Evolutionary conservation across 2,797 vertebrate genomes (phyloP), one percentile per base, ranked within the genome.

Genomic region (Sebastiscus albofasciatus): DNA sequence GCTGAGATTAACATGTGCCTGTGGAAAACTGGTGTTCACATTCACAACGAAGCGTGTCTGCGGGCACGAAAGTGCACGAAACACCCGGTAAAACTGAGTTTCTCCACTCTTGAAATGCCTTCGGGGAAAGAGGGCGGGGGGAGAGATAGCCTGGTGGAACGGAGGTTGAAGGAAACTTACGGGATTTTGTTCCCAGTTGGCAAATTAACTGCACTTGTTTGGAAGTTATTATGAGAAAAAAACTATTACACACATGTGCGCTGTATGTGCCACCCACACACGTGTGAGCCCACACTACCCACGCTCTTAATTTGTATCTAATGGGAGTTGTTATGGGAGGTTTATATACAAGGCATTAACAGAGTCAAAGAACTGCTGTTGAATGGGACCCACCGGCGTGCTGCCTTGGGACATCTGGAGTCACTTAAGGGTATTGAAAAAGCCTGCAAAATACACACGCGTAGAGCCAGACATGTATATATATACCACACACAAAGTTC

Each of bases 341-440:
- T 95, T 95, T 93, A 92, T 92, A 92, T 89, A 93, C 83, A 87
- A 79, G 87, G 75, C 80, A 92, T 94, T 94, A 94, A 93, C 90
- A 86, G 88, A 93, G 89, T 91, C 80, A 89, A 92, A 94, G 85
- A 88, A 82, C 83, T 84, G 90, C 90, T 87, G 90, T 86, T 90
- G 89, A 91, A 88, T 85, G 67, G 89, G 92, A 93, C 91, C 91
- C 86, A 94, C 94, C 92, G 58, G 91, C 79, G 14, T 84, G 91
- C 82, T 89, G 92, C 90, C 88, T 71, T 69, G 61, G 88, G 93
- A 93, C 94, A 95, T 95, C 93, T 95, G 94, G 93, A 94, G 77
- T 91, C 91, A 92, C 89, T 95, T 95, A 93, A 54, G 75, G 80
- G 87, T 93, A 93, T 93, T 93, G 92, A 92, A 90, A 90, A 94